Base-by-base conservation (phyloP, 2,113 vertebrate genomes). In the Xenotilapia longispinis region DNA sequence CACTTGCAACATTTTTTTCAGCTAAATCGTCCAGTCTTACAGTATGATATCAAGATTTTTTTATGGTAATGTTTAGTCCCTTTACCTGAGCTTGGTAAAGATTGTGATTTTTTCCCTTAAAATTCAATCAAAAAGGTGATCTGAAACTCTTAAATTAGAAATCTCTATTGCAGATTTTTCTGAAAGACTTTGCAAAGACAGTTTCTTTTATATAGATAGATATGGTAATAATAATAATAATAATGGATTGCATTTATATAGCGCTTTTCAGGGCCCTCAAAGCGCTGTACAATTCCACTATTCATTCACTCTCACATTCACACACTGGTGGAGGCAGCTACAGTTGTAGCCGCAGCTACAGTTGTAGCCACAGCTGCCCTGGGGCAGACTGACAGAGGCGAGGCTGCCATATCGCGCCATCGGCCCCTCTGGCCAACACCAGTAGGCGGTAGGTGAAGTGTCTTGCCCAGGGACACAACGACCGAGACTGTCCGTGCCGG, bases 401-500 rank as follows among this genome's bases (percentile, higher is more conserved):
- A 33, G 33, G 33, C 33, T 33, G 7, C 33, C 33, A 33, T 33
- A 33, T 33, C 33, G 7, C 7, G 3, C 31, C 3, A 33, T 33
- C 31, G 7, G 31, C 31, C 31, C 31, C 31, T 33, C 51, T 2
- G 1, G 3, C n/a, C n/a, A 21, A 2, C 10, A 55, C 53, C 11
- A 26, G 21, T 13, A 55, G 53, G 10, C 1, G 53, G n/a, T 54
- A 54, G 54, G 21, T 55, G 21, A 55, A 55, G 54, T 7, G 53
- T 55, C 53, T 55, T 26, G 1, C 21, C 54, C 54, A 26, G 0
- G 54, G 54, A 55, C 21, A 55, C 21, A 55, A 26, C 6, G 6
- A 14, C 54, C 21, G 3, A 57, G 21, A 26, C 54, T 26, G 4
- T 55, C 21, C 12, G 0, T 26, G 21, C 0, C 2, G 4, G 21